These are phyloP conservation scores for Epinotia bilunana DNA, from an alignment of 2,888 invertebrate genomes.

Conservation along the genomic window DNA sequence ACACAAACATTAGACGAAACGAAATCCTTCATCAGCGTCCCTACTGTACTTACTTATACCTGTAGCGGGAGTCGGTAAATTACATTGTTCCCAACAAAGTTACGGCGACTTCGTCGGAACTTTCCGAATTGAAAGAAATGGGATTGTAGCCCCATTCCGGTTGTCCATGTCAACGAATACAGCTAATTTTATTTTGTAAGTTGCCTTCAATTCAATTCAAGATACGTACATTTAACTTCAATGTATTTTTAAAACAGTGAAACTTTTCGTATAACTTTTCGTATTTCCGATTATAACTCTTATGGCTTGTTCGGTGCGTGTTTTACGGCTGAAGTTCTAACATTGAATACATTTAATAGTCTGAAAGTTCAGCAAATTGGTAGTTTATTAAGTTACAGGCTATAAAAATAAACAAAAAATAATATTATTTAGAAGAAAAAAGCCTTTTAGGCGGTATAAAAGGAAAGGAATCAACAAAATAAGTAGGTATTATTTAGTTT, in stretches of 20 bases:
- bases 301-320: constrained; percentile 2
- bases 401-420: background rate
- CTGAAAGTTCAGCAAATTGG: constrained; percentile 2
- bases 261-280: constrained; percentile 9
- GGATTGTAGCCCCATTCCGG: constrained; percentile 45
- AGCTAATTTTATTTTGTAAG: background rate
- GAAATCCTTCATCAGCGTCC: background rate
- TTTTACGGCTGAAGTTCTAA: constrained; percentile 24
- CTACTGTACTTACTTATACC: too few species aligned
- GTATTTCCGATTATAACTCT: constrained; percentile 22
- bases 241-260: constrained; percentile 2
- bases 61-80: constrained; percentile 45
- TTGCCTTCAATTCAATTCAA: constrained; percentile 4
- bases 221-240: constrained; percentile 4
- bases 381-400: background rate
- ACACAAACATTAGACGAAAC: background rate
- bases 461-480: constrained; percentile 33
- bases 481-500: constrained; percentile 34
- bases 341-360: constrained; percentile 31
- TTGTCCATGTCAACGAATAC: constrained; percentile 26
- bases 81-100: constrained; percentile 47
- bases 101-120: constrained; percentile 45
- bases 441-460: background rate
- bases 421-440: background rate
- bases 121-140: constrained; percentile 48